phyloP scores from a whole-genome alignment of 2,888 invertebrate genomes.

The Chorisops tibialis region DNA sequence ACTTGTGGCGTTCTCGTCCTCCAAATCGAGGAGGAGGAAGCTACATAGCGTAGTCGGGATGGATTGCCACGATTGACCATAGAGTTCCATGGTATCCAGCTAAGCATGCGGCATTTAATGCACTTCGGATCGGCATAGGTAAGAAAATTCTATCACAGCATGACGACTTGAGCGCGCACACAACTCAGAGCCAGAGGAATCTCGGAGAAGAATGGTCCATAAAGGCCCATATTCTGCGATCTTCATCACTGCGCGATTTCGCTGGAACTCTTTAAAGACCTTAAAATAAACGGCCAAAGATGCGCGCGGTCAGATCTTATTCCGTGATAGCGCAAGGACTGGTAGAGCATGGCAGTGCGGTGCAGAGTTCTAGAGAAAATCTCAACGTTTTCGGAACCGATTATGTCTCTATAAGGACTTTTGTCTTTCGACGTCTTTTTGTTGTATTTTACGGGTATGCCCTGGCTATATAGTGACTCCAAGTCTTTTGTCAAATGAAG shows the following conservation, averaged over 20 bases:
- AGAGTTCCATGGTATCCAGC: background rate
- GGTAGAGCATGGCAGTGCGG: background rate
- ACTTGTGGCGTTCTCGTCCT: constrained; percentile 5
- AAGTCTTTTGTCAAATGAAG: too few relatives aligned
- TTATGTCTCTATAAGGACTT: constrained; percentile 25
- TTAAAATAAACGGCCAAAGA: background rate
- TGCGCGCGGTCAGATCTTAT: constrained; percentile 4
- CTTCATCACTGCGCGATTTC: constrained; percentile 4
- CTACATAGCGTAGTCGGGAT: background rate
- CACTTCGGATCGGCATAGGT: background rate
- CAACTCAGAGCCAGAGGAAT: background rate
- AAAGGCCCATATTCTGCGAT: constrained; percentile 14
- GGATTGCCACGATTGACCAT: background rate
- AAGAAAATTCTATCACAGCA: constrained; percentile 4
- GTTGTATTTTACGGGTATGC: too few relatives aligned
- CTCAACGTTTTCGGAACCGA: constrained; percentile 5
- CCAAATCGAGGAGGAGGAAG: background rate
- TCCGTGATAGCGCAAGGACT: constrained; percentile 13
- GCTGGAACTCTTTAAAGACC: constrained; percentile 6
- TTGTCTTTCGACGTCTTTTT: background rate
- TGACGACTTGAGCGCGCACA: background rate
- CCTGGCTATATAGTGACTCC: too few relatives aligned
- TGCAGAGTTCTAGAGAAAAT: constrained; percentile 14
- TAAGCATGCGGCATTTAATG: background rate
- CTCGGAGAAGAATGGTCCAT: constrained; percentile 7